Conservation (phyloP, 2,113 vertebrate species). For the Trachemys scripta region DNA sequence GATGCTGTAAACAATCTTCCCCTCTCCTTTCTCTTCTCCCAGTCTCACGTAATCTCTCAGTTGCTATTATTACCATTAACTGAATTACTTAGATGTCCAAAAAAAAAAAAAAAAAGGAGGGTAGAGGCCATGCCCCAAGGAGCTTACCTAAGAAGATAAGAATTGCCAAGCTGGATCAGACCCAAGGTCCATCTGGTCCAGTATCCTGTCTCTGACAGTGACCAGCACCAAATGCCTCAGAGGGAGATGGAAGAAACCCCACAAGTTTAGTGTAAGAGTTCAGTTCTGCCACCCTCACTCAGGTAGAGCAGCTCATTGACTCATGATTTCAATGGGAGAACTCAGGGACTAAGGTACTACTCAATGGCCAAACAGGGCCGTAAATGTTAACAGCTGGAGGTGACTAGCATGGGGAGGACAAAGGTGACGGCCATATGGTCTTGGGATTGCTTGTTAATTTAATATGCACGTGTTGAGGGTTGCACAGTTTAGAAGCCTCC, state of each 20-base stretch:
- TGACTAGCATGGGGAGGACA: background rate
- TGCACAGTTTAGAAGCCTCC: background rate
- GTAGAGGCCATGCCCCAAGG: background rate
- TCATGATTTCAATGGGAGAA: background rate
- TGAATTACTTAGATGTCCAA: background rate
- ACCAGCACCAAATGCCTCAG: background rate
- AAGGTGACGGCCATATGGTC: background rate
- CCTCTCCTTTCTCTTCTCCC: background rate
- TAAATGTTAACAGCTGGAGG: background rate
- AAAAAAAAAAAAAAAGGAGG: background rate
- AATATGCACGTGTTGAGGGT: background rate
- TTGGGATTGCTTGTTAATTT: background rate
- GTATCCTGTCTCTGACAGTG: background rate
- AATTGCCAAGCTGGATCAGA: background rate
- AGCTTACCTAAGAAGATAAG: background rate
- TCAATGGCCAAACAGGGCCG: background rate
- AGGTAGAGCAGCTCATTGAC: background rate
- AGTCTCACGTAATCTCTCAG: background rate
- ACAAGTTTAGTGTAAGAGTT: background rate
- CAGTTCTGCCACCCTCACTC: background rate
- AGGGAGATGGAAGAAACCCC: background rate
- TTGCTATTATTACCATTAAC: background rate
- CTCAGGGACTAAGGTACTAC: background rate
- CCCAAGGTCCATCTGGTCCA: background rate
- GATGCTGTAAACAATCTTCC: background rate